Percentiles rank a stretch among this genome's conserved stretches.
phyloP scores from a whole-genome alignment of 2,797 vertebrate genomes.

The Euthynnus affinis region DNA sequence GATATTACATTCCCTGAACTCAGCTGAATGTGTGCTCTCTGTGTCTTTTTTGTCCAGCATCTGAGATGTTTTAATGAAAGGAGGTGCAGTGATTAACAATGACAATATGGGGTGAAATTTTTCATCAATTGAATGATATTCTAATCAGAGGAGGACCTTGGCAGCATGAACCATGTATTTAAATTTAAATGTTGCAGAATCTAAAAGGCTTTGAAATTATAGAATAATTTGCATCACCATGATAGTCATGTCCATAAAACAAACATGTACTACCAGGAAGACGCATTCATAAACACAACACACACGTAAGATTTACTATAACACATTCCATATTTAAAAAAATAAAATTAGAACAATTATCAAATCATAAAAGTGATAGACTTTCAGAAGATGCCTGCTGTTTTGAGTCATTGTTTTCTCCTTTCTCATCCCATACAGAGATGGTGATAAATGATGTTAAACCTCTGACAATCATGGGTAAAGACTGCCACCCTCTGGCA shows the following conservation, averaged over 20 bases:
- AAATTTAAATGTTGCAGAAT: not conserved
- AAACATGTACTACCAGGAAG: not conserved
- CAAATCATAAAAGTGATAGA: slow-evolving; percentile 18
- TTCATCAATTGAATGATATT: slow-evolving; percentile 67
- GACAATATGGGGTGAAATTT: slow-evolving; percentile 69
- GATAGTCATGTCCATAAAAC: not conserved
- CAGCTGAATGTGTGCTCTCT: slow-evolving; percentile 70
- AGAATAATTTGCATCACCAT: not conserved
- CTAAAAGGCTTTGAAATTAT: slow-evolving; percentile 17
- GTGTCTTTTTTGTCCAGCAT: slow-evolving; percentile 47
- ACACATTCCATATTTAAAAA: not conserved
- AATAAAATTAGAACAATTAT: not conserved
- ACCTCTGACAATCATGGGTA: slow-evolving; percentile 41
- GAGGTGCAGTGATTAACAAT: slow-evolving; percentile 68
- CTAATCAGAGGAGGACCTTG: slow-evolving; percentile 71
- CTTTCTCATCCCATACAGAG: slow-evolving; percentile 41
- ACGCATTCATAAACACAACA: not conserved
- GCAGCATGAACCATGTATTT: slow-evolving; percentile 32
- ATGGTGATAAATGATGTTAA: slow-evolving; percentile 29
- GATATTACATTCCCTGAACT: slow-evolving; percentile 74
- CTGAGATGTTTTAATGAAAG: slow-evolving; percentile 57
- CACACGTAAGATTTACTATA: not conserved
- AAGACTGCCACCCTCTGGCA: slow-evolving; percentile 85
- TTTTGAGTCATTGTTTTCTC: slow-evolving; percentile 40
- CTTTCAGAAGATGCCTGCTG: slow-evolving; percentile 21